A percentile compares a stretch with the other conserved stretches of the same genome.
Evolutionary conservation across 2,113 vertebrate species (phyloP).

Genomic region (Bostrychus sinensis): DNA sequence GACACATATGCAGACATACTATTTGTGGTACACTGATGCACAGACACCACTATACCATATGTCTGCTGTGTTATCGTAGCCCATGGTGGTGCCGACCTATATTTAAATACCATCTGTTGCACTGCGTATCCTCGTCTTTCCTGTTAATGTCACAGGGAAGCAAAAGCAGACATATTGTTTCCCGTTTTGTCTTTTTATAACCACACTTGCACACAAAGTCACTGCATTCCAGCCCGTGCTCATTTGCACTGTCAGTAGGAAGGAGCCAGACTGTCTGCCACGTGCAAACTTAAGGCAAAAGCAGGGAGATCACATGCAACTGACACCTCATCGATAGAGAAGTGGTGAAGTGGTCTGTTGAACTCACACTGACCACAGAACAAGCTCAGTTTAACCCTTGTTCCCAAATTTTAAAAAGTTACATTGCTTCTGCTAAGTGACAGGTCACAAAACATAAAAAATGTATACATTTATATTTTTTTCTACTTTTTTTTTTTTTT

Average conservation of each 20-base stretch:
- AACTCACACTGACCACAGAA: background rate
- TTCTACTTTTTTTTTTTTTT: too few relatives aligned
- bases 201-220: slow-evolving; percentile 32
- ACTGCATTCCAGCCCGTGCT: slow-evolving; percentile 52
- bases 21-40: background rate
- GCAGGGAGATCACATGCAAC: slow-evolving; percentile 30
- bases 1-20: background rate
- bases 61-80: background rate
- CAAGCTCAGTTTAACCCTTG: background rate
- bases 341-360: slow-evolving; percentile 29
- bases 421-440: too few relatives aligned
- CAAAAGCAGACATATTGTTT: slow-evolving; percentile 53
- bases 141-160: slow-evolving; percentile 41
- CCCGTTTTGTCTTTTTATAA: slow-evolving; percentile 65
- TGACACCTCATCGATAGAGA: slow-evolving; percentile 30
- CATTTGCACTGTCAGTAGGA: slow-evolving; percentile 59
- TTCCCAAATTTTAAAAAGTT: too few relatives aligned
- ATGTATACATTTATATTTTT: too few relatives aligned
- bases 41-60: background rate
- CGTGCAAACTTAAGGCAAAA: slow-evolving; percentile 12
- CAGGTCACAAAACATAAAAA: too few relatives aligned
- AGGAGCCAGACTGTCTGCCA: slow-evolving; percentile 67
- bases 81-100: background rate
- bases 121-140: slow-evolving; percentile 40
- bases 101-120: slow-evolving; percentile 27